Conservation (phyloP, 2,797 vertebrate genomes). For the Sebastes oblongus region DNA sequence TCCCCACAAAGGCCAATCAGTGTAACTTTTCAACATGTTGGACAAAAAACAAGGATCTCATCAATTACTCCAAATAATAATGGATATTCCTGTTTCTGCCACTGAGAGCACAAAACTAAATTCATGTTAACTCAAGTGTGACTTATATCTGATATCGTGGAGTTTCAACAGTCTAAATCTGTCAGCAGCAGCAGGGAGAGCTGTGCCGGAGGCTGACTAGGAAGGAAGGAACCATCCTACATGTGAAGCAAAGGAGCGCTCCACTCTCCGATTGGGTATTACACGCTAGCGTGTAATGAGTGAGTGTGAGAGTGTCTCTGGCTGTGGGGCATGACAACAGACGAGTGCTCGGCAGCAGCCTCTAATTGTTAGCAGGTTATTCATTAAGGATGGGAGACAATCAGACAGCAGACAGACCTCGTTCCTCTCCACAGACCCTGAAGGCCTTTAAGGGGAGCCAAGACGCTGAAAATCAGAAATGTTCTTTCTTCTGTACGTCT, state of each 20-base stretch:
- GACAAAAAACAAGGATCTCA: not conserved
- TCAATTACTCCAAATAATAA: not conserved
- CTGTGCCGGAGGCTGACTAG: not conserved
- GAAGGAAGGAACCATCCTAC: slow-evolving; percentile 9
- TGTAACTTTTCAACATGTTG: not conserved
- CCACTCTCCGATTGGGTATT: slow-evolving; percentile 23
- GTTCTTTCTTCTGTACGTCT: not conserved
- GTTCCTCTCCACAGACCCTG: slow-evolving; percentile 8
- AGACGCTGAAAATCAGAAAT: slow-evolving; percentile 23
- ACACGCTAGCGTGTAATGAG: slow-evolving; percentile 36
- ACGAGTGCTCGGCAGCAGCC: slow-evolving; percentile 28
- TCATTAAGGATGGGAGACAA: slow-evolving; percentile 57
- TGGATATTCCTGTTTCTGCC: not conserved
- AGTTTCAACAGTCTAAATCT: not conserved
- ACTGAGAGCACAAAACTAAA: not conserved
- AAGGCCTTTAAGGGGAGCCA: slow-evolving; percentile 19
- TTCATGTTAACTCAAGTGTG: not conserved
- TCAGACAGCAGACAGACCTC: slow-evolving; percentile 23
- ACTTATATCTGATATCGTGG: not conserved
- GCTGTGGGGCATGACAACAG: slow-evolving; percentile 42
- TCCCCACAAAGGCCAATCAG: not conserved
- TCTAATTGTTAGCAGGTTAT: slow-evolving; percentile 67
- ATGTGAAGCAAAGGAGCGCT: slow-evolving; percentile 19
- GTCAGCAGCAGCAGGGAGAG: slow-evolving; percentile 5
- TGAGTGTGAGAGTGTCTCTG: slow-evolving; percentile 41